Evolutionary conservation across 2,888 invertebrate species (phyloP).

Genomic region (Parnassius apollo): DNA sequence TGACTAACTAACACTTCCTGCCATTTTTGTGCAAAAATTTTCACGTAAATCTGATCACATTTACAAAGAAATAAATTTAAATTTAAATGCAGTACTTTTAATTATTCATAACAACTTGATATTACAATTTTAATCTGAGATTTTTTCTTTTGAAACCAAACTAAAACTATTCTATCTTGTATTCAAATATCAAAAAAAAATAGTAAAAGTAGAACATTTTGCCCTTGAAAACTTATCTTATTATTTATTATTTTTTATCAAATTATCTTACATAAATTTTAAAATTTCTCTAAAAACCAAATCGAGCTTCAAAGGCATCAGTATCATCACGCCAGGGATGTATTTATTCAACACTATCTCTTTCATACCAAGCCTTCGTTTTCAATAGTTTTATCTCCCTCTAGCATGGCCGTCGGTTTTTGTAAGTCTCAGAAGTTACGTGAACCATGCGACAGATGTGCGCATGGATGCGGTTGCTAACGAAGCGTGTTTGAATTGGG

Average conservation of each 20-base stretch:
- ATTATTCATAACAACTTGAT: no score
- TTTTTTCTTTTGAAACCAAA: no score
- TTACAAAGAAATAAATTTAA: no score
- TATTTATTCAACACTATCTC: slow-evolving; percentile 51
- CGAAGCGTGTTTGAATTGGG: slow-evolving; percentile 74
- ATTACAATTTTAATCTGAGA: no score
- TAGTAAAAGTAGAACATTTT: no score
- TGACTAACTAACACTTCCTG: slow-evolving; percentile 41
- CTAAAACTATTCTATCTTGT: no score
- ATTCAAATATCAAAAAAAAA: no score
- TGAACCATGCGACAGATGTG: slow-evolving; percentile 78
- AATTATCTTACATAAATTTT: no score
- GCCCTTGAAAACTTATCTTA: no score
- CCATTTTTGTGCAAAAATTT: slow-evolving; percentile 30
- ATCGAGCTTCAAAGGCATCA: slow-evolving; percentile 55
- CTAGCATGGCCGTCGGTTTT: slow-evolving; percentile 64
- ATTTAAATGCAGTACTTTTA: no score
- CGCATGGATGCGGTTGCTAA: slow-evolving; percentile 74
- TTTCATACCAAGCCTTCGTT: slow-evolving; percentile 38
- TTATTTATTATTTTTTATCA: no score
- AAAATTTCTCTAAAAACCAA: slow-evolving; percentile 47
- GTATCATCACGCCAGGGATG: slow-evolving; percentile 49
- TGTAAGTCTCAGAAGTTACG: slow-evolving; percentile 71
- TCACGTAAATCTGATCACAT: background rate
- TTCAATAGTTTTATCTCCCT: slow-evolving; percentile 52